Percentiles rank a stretch among this genome's conserved stretches.
phyloP scores from a whole-genome alignment of 2,888 invertebrate species.

The Prenolepis imparis region DNA sequence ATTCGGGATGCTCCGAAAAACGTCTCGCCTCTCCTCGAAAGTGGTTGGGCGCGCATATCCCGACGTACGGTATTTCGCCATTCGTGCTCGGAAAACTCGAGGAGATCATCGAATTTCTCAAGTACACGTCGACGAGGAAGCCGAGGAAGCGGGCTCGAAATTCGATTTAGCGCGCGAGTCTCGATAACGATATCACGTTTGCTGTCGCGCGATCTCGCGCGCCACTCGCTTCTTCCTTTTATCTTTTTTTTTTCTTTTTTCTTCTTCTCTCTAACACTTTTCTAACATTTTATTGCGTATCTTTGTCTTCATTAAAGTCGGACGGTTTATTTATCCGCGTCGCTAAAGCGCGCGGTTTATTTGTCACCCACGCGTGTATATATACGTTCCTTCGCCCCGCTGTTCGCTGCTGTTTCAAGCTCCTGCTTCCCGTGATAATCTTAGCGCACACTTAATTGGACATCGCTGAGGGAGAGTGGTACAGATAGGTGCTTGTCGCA shows the following conservation, averaged over 20 bases:
- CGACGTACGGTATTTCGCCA: constrained; percentile 44
- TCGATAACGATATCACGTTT: constrained; percentile 36
- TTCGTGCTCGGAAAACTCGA: constrained; percentile 67
- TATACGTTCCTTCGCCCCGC: neutral
- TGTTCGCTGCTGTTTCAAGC: constrained; percentile 12
- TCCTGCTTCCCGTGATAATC: constrained; percentile 53
- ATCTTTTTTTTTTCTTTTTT: too few species aligned
- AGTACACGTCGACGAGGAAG: constrained; percentile 48
- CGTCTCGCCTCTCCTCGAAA: neutral
- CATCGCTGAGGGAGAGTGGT: constrained; percentile 62
- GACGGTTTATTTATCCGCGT: constrained; percentile 38
- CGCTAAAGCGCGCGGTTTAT: constrained; percentile 25
- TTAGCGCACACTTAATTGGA: constrained; percentile 69
- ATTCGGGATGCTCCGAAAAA: neutral
- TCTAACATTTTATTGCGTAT: constrained; percentile 1
- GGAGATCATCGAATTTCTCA: constrained; percentile 67
- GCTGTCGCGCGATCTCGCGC: neutral
- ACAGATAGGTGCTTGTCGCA: constrained; percentile 62
- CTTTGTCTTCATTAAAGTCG: constrained; percentile 36
- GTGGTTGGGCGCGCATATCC: constrained; percentile 20
- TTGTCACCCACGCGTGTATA: neutral
- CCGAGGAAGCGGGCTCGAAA: constrained; percentile 35
- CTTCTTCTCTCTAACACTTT: neutral
- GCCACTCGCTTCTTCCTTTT: neutral
- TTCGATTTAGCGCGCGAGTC: constrained; percentile 55